A percentile compares a stretch with the other conserved stretches of the same genome.
Conservation (phyloP, 2,888 invertebrate species). For the Neoscelio sp. region DNA sequence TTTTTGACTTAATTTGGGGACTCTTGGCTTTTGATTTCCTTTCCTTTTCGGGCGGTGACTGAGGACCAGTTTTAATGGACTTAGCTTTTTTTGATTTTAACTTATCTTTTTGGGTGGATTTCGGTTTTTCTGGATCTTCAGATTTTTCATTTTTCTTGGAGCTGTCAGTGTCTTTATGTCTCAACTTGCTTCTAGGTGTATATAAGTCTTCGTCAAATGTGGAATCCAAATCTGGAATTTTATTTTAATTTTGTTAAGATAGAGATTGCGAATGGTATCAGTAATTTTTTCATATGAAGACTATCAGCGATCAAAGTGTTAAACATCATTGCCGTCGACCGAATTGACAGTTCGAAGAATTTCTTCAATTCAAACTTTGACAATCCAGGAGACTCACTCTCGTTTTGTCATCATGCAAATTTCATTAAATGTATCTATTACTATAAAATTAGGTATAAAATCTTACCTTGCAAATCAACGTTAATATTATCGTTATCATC, state of each 20-base stretch:
- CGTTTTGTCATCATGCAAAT: conserved; percentile 31
- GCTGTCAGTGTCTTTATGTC: neutral
- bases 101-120: conserved; percentile 10
- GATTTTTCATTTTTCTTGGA: neutral
- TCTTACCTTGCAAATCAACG: neutral
- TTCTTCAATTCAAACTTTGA: neutral
- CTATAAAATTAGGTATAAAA: neutral
- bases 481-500: neutral
- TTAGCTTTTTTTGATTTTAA: conserved; percentile 21
- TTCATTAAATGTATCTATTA: neutral
- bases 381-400: conserved; percentile 40
- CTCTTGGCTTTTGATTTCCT: too few relatives aligned
- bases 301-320: conserved; percentile 60
- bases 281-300: neutral
- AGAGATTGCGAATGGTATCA: too few relatives aligned
- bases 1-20: too few relatives aligned
- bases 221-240: neutral
- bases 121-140: too few relatives aligned
- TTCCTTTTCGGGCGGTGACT: neutral
- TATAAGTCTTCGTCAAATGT: conserved; percentile 18
- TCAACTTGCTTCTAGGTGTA: conserved; percentile 9
- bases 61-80: neutral
- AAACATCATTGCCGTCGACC: conserved; percentile 54
- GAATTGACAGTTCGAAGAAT: neutral
- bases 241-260: too few relatives aligned